Base-by-base conservation (phyloP, 1,140 invertebrate genomes). In the Bombus terrestris region DNA sequence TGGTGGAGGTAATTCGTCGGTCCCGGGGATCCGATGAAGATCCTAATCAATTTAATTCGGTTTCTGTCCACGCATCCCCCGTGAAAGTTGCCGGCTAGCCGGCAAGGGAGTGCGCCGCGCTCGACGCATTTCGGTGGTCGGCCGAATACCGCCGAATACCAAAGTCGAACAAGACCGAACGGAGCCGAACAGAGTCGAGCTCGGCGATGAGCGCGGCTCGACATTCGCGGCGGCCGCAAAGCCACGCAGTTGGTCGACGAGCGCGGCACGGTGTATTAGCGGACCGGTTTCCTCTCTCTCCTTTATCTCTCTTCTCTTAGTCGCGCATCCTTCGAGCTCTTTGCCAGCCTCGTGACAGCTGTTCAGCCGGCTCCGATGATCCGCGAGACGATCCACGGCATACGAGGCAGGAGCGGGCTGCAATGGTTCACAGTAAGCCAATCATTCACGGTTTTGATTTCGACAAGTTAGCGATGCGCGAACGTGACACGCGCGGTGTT, bases 191-290 rank as follows among this genome's bases (percentile, higher is more conserved):
- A 41, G 9, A 5, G 6, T 25, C 62, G 80, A 76, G 25, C 12
- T 15, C 41, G 53, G 28, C n/a, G 25, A 28, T n/a, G 41, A 72
- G 74, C 85, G 81, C 68, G 81, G 32, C 66, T 78, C 53, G 47
- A n/a, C 15, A 9, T n/a, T 71, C 47, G 66, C 73, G 35, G 39
- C 68, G 57, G 41, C 72, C 85, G 71, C 68, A 13, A 74, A 83
- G 80, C 69, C 88, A 88, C 83, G 89, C 88, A 92, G 91, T 92
- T 91, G 85, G 83, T 92, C 86, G 90, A 86, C 83, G 84, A 91
- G 90, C 89, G 89, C 87, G 80, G 73, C 86, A 72, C 88, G 53
- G 86, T 81, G 81, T 85, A n/a, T 47, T 37, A 32, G 71, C n/a
- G 32, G 62, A 62, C 8, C n/a, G 43, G 43, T 83, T 66, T 84